These are phyloP conservation scores for Alloplasta piceator DNA, from an alignment of 2,888 invertebrate genomes.

Conservation along the genomic window DNA sequence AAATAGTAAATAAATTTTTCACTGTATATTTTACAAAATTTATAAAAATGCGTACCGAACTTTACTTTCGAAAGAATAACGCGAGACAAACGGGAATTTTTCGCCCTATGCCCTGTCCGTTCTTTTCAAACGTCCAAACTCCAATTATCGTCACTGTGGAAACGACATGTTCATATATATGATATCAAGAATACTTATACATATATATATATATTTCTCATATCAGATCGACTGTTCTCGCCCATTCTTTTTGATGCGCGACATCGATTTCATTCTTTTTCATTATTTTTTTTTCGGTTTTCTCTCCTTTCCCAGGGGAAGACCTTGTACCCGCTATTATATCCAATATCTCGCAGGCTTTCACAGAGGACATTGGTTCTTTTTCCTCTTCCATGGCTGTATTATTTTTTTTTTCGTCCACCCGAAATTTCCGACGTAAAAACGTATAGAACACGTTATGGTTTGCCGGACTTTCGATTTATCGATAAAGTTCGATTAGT, in stretches of 20 bases:
- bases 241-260: slow-evolving; percentile 11
- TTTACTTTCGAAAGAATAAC: neutral
- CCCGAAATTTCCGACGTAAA: neutral
- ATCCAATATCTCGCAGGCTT: slow-evolving; percentile 23
- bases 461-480: slow-evolving; percentile 36
- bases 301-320: slow-evolving; percentile 4
- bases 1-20: no score
- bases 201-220: slow-evolving; percentile 2
- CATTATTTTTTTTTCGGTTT: slow-evolving; percentile 35
- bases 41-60: neutral
- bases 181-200: neutral
- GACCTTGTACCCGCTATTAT: slow-evolving; percentile 33
- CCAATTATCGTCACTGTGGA: slow-evolving; percentile 25
- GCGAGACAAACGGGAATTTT: neutral
- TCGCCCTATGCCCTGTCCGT: neutral
- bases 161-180: neutral
- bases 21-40: no score
- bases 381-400: neutral
- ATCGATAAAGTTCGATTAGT: slow-evolving; percentile 51
- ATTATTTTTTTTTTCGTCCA: neutral
- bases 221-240: neutral
- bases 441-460: neutral
- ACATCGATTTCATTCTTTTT: slow-evolving; percentile 44
- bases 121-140: neutral
- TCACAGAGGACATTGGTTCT: slow-evolving; percentile 9